Conservation (phyloP, 2,888 invertebrate species). For the Nematopogon swammerdamellus region DNA sequence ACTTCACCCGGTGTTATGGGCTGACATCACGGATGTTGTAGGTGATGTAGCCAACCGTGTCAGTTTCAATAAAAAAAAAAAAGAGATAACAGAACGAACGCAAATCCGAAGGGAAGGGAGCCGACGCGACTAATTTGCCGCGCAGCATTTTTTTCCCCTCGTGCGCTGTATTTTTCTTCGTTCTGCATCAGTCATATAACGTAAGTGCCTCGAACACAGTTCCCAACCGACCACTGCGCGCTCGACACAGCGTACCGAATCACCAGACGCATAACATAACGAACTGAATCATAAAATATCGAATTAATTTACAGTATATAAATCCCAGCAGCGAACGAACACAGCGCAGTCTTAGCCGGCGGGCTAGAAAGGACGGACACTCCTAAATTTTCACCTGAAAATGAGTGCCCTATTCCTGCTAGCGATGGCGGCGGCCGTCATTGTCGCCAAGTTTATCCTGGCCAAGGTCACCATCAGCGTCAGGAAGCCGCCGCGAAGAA, state of each 20-base stretch:
- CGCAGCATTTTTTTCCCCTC: no score
- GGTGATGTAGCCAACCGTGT: no score
- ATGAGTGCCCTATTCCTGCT: conserved; percentile 40
- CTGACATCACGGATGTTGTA: no score
- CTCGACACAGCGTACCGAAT: not conserved
- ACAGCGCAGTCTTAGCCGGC: conserved; percentile 19
- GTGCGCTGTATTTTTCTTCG: no score
- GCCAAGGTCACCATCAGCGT: conserved; percentile 6
- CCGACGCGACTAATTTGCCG: no score
- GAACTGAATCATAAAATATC: no score
- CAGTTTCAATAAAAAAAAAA: no score
- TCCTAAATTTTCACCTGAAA: conserved; percentile 32
- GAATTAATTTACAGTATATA: not conserved
- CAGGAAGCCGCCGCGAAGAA: conserved; percentile 21
- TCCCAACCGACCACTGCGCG: not conserved
- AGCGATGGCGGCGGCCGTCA: conserved; percentile 21
- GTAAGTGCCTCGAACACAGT: not conserved
- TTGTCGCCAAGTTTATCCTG: conserved; percentile 28
- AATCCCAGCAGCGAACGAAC: not conserved
- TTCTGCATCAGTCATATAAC: no score
- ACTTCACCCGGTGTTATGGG: no score
- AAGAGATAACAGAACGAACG: no score
- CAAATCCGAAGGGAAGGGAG: no score
- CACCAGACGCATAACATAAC: not conserved
- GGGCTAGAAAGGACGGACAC: conserved; percentile 18